These are phyloP conservation scores for Parotocinclus haroldoi DNA, from an alignment of 2,797 vertebrate species.

Conservation along the genomic window DNA sequence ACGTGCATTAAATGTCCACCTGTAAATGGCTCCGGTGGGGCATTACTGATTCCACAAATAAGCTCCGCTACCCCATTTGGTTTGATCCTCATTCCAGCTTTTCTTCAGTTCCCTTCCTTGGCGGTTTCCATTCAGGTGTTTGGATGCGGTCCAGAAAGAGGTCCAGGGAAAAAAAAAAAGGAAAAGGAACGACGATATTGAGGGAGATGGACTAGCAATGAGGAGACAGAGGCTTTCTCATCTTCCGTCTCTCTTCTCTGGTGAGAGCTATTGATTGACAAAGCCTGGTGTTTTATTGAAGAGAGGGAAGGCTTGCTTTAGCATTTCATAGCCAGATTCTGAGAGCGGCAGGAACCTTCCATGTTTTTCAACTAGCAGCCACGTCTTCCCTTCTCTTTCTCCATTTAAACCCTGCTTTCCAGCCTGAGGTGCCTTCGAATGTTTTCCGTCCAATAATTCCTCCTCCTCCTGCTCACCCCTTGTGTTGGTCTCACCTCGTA, in stretches of 20 bases:
- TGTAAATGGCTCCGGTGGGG: too few relatives aligned
- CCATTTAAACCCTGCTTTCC: neutral
- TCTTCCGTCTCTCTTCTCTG: neutral
- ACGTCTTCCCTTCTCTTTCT: neutral
- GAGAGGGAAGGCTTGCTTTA: conserved; percentile 5
- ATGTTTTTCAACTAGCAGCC: conserved; percentile 16
- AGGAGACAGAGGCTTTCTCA: neutral
- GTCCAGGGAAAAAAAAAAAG: neutral
- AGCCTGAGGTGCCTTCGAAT: neutral
- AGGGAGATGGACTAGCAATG: neutral
- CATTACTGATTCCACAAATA: too few relatives aligned
- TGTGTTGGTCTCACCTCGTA: neutral
- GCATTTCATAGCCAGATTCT: neutral
- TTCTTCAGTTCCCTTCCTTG: neutral
- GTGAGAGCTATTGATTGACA: conserved; percentile 10
- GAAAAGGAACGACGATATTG: neutral
- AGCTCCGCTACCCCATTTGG: too few relatives aligned
- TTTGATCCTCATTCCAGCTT: too few relatives aligned
- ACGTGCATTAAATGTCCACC: too few relatives aligned
- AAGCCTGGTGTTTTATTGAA: conserved; percentile 24
- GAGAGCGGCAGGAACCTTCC: neutral
- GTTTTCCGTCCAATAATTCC: neutral
- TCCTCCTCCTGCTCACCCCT: neutral
- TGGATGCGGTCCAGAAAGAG: neutral
- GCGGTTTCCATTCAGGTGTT: neutral